Base-by-base conservation (phyloP, 2,888 invertebrate species). In the Cheilosia urbana region DNA sequence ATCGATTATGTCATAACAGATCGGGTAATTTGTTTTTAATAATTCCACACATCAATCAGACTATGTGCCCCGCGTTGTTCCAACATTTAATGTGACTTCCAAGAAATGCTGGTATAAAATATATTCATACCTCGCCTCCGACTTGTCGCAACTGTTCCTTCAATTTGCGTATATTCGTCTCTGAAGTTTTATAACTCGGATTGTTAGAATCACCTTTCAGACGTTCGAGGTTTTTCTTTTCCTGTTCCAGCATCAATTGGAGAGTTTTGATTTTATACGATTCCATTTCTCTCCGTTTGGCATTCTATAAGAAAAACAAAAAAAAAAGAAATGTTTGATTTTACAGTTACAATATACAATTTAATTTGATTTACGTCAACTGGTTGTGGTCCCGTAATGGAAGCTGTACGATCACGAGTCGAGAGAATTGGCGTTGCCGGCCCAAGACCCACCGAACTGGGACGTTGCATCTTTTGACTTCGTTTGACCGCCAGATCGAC, bases 241-340 rank as follows among this genome's bases (percentile, higher is more conserved):
- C 97, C 89, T 97, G 95, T 89, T 97, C 97, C 88, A 98, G 93
- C 98, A 98, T 98, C 90, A 97, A 93, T 88, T 96, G 95, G 87
- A 98, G 95, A 19, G 98, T 97, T 91, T 96, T 95, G 75, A 96
- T 96, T 89, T 96, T 96, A 88, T 97, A 96, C 76, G 95, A 94
- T 90, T 97, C 96, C 91, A 98, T 93, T 93, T 97, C 97, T 49
- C 96, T 94, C 89, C 96, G 96, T 91, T 97, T 97, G 90, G 97
- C 97, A 89, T 95, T 94, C 98, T 98, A 19, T 2, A 34, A 53
- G 55, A 6, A 27, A 27, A 27, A 27, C 6, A 49, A 57, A 65
- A 30, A 34, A 49, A 42, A 63, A 37, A 58, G 30, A 57, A 40
- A 58, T 17, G 11, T 11, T 13, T 45, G 40, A 15, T 51, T 51